phyloP scores from a whole-genome alignment of 2,113 vertebrate genomes.

The Emydura subglobosa region DNA sequence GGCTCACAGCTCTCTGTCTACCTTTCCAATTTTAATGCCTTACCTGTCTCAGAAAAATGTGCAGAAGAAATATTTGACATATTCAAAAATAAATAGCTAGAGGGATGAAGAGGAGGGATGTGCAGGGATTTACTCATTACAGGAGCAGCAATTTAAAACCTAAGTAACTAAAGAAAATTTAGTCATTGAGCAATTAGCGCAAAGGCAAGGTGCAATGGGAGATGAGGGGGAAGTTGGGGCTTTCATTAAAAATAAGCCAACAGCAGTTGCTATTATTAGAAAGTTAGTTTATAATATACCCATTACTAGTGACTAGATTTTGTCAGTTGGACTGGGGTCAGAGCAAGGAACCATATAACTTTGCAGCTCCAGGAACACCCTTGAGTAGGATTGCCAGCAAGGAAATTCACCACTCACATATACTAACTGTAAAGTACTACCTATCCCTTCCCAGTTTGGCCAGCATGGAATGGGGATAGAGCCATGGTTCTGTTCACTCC shows the following conservation, averaged over 20 bases:
- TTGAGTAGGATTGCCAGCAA: not conserved
- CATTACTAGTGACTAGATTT: not conserved
- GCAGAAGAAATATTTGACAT: slow-evolving; percentile 8
- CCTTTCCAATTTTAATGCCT: slow-evolving; percentile 21
- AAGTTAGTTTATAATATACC: not conserved
- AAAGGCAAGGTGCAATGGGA: slow-evolving; percentile 22
- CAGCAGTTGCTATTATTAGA: not conserved
- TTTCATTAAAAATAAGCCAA: not conserved
- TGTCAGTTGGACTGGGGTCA: not conserved
- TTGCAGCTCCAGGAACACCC: not conserved
- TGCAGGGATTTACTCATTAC: not conserved
- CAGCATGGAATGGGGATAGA: not conserved
- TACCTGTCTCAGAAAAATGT: not conserved
- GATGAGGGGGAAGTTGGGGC: not conserved
- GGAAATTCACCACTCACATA: not conserved
- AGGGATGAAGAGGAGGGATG: not conserved
- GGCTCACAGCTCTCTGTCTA: not conserved
- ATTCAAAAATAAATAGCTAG: not conserved
- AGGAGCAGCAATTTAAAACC: not conserved
- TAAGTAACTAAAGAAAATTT: not conserved
- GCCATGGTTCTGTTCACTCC: not conserved
- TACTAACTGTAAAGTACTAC: not conserved
- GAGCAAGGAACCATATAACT: not conserved
- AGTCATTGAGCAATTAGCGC: not conserved
- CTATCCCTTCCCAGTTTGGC: accelerated